A percentile compares a stretch with the other conserved stretches of the same genome.
These are phyloP conservation scores for Anthoscopus minutus DNA, from an alignment of 2,113 vertebrate species.

Conservation along the genomic window DNA sequence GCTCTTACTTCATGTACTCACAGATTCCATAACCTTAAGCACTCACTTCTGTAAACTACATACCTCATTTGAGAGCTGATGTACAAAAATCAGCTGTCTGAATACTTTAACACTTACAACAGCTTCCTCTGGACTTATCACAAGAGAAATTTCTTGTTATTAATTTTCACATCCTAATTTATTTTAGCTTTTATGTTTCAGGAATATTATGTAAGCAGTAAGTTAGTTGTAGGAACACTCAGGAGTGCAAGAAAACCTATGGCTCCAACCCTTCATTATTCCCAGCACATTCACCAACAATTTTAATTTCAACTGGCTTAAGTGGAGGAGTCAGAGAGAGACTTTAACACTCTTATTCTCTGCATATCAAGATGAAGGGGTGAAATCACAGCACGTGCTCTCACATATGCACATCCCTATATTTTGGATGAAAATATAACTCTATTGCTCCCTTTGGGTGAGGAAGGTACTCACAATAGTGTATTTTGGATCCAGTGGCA, in stretches of 20 bases:
- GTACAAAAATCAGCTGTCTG: constrained; percentile 60
- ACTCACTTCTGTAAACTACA: constrained; percentile 43
- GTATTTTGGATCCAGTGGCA: not conserved
- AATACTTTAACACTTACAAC: constrained; percentile 53
- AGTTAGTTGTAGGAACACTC: not conserved
- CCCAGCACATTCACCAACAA: not conserved
- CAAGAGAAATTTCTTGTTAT: constrained; percentile 33
- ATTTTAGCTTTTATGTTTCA: constrained; percentile 44
- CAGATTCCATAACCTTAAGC: constrained; percentile 11
- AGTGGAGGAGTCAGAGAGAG: not conserved
- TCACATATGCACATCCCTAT: not conserved
- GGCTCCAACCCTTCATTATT: not conserved
- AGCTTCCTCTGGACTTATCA: constrained; percentile 33
- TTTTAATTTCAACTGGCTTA: constrained; percentile 18
- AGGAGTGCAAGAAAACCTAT: constrained; percentile 13
- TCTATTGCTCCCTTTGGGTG: not conserved
- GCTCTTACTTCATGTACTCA: not conserved
- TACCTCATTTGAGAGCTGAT: constrained; percentile 48
- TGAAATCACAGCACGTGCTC: not conserved
- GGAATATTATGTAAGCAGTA: constrained; percentile 24
- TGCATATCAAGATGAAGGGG: not conserved
- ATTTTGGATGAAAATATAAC: not conserved
- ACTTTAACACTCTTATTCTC: not conserved
- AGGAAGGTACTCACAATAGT: not conserved
- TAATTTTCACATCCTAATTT: constrained; percentile 49